Evolutionary conservation across 1,140 invertebrate species (phyloP), one percentile per base, ranked within the genome.

Genomic region (Ylistrum balloti): DNA sequence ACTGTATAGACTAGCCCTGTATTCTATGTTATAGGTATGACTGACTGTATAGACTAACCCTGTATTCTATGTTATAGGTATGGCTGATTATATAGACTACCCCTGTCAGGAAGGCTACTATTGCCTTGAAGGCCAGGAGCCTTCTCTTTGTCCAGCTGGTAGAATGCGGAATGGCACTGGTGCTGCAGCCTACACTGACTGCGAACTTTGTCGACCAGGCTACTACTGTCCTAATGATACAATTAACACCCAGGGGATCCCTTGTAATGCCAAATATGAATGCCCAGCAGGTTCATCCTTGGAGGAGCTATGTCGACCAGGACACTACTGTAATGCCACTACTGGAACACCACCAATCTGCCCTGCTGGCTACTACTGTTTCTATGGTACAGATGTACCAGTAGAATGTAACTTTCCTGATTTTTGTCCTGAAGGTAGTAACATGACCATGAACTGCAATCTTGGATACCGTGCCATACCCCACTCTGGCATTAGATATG

Each of bases 161-260:
- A 90, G 90, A 20, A 94, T 95, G 94, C 94, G 94, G 74, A 92
- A 95, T 87, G 90, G 85, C 15, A 91, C 93, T 0, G 95, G 95
- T 22, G 94, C 95, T 28, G 93, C 86, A 32, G 86, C 88, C 13
- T 85, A 92, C 22, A 41, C 33, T 10, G 95, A 96, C 90, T 96
- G 95, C 88, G 91, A 92, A 17, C 91, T 91, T 10, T 96, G 95
- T 93, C 89, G 94, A 32, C 89, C 93, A 32, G 95, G 95, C 0
- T 95, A 95, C 91, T 96, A 95, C 90, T 96, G 95, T 91, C 95
- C 95, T 0, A 96, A 96, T 91, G 95, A 95, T 89, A 96, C 95
- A 7, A 92, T 92, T 13, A 96, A 96, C 90, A 94, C 93, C 0
- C 92, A 94, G 33, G 95, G 95, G n/a, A 95, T 95, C 9, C 95